Percentiles rank a stretch among this genome's conserved stretches.
These are phyloP conservation scores for Scartelaos histophorus DNA, from an alignment of 2,113 vertebrate species.

Conservation along the genomic window DNA sequence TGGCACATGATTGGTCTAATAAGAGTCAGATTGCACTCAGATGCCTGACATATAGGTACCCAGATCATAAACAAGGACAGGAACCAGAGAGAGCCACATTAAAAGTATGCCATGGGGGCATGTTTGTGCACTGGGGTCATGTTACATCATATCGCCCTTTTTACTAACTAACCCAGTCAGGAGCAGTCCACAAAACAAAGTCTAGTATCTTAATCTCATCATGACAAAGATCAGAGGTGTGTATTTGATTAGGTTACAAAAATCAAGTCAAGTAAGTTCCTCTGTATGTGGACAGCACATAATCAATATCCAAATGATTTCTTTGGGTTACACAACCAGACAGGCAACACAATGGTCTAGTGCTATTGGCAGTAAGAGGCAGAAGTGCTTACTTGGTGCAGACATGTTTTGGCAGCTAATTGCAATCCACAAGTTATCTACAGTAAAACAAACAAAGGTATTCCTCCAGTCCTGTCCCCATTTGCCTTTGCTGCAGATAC, in stretches of 20 bases:
- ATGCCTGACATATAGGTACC: conserved; percentile 27
- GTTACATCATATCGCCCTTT: conserved; percentile 42
- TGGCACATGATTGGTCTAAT: conserved; percentile 27
- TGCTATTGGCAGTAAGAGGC: conserved; percentile 14
- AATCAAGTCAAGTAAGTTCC: conserved; percentile 22
- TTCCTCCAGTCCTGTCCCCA: conserved; percentile 33
- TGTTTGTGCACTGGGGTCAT: conserved; percentile 46
- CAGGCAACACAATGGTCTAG: conserved; percentile 19
- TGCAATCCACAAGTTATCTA: conserved; percentile 33
- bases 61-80: conserved; percentile 18
- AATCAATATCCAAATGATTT: conserved; percentile 30
- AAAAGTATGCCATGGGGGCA: conserved; percentile 30
- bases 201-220: conserved; percentile 51
- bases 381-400: neutral
- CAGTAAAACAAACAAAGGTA: conserved; percentile 39
- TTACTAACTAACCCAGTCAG: conserved; percentile 34
- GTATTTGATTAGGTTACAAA: conserved; percentile 39
- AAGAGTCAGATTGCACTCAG: conserved; percentile 42
- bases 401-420: conserved; percentile 23
- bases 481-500: conserved; percentile 53
- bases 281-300: conserved; percentile 25
- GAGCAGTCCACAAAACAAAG: conserved; percentile 50
- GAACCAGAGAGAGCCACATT: neutral
- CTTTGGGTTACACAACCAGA: conserved; percentile 17
- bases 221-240: conserved; percentile 36